Evolutionary conservation across 1,140 invertebrate genomes (phyloP), one percentile per base, ranked within the genome.

Genomic region (Aporrectodea caliginosa): DNA sequence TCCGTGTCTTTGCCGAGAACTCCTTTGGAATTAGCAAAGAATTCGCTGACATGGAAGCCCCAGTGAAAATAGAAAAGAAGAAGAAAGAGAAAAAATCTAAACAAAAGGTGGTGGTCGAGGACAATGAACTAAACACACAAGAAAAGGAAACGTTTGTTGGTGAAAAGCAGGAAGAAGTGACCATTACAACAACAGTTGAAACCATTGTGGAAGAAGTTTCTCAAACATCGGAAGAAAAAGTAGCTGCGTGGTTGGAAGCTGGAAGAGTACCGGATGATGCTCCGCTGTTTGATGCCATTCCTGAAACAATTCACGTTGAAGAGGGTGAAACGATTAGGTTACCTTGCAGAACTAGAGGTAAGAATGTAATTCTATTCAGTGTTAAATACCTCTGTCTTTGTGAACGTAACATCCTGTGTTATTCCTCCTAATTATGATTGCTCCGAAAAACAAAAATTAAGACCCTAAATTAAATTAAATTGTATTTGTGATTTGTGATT

Each of bases 1-100:
- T 99, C 91, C 91, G 97, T 81, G 93, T 99, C 0, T 94, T 94
- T 91, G 97, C 97, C 16, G 95, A 95, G 30, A 99, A 99, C 88
- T 96, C 97, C 71, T 98, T 98, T 84, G 97, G 97, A 32, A 93
- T 95, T 88, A 95, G 97, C 85, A 92, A 94, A 77, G 93, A 96
- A 16, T 95, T 86, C 94, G 95, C 75, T 31, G 89, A 91, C 29
- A 6, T 97, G 93, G 0, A 77, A 1, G 90, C 91, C 16, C 92
- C 95, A n/a, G 92, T 96, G 1, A 89, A 35, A 77, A 35, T 77
- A 22, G 34, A 32, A 35, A 70, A 2, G n/a, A 72, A 14, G 76
- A 35, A 1, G 1, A 16, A 77, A 34, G 69, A 73, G 22, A 58
- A 58, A 58, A 58, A 58, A 58, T 22, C 43, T 12, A 22, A 58